A percentile compares a stretch with the other conserved stretches of the same genome.
phyloP scores from a whole-genome alignment of 2,113 vertebrate genomes.

The Tachycineta bicolor region DNA sequence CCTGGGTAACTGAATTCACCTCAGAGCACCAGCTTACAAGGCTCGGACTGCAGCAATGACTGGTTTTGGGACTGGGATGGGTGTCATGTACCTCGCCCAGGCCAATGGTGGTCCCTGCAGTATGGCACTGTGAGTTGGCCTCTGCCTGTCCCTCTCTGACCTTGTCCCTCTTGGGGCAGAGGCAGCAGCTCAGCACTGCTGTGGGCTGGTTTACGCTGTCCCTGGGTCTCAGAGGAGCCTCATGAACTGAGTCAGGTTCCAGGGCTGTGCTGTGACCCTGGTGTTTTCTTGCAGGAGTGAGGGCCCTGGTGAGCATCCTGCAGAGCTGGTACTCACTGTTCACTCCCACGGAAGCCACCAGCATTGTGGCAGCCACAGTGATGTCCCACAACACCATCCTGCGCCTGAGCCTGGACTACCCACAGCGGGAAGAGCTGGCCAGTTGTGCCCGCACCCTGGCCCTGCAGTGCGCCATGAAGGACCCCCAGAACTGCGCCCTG shows the following conservation, averaged over 20 bases:
- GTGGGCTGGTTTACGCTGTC: not conserved
- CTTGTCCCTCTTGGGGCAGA: not conserved
- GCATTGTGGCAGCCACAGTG: conserved; percentile 94
- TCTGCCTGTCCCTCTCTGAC: not conserved
- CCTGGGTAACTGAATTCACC: not conserved
- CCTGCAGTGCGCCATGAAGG: conserved; percentile 97
- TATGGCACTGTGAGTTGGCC: not conserved
- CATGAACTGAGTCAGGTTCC: fast-evolving
- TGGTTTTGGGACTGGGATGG: not conserved
- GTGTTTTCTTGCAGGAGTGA: conserved; percentile 81
- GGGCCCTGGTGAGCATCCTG: conserved; percentile 94
- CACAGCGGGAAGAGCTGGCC: conserved; percentile 94
- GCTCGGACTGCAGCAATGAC: not conserved
- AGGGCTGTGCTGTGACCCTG: not conserved
- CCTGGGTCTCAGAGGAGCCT: not conserved
- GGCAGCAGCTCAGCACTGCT: not conserved
- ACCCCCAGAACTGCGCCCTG: conserved; percentile 97
- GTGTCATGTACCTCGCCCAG: not conserved
- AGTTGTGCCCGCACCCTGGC: conserved; percentile 94
- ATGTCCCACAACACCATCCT: conserved; percentile 97
- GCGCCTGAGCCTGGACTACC: conserved; percentile 94
- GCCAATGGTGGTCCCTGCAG: not conserved
- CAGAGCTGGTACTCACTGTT: conserved; percentile 99
- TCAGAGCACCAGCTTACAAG: not conserved
- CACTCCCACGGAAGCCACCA: conserved; percentile 97